Conservation (phyloP, 2,888 invertebrate genomes). For the Lepidonotus clava region DNA sequence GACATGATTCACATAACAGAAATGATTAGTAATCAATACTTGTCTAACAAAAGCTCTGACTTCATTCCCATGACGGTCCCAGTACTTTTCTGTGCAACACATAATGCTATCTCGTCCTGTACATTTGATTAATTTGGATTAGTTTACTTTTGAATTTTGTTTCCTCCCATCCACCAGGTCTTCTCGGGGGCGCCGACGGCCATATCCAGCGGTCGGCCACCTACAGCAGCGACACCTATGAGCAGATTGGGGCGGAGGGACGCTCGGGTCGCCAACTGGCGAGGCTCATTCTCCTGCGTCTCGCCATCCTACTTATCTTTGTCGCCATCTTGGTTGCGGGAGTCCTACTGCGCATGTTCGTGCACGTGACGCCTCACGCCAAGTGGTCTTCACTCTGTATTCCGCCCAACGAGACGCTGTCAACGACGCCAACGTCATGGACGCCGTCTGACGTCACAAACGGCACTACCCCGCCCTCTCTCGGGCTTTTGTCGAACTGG, state of each 20-base stretch:
- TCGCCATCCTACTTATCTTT: conserved; percentile 18
- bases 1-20: too few species aligned
- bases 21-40: too few species aligned
- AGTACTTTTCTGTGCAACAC: too few species aligned
- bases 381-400: conserved; percentile 33
- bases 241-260: conserved; percentile 10
- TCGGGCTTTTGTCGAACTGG: background rate
- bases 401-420: conserved; percentile 35
- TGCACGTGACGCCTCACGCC: conserved; percentile 15
- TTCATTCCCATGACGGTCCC: too few species aligned
- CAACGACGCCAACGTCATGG: background rate
- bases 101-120: too few species aligned
- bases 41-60: too few species aligned
- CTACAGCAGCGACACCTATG: conserved; percentile 10
- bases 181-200: background rate
- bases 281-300: conserved; percentile 8
- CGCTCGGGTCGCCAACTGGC: background rate
- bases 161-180: background rate
- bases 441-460: too few species aligned
- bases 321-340: conserved; percentile 31
- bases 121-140: too few species aligned
- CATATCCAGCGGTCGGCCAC: background rate
- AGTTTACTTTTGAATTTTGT: too few species aligned
- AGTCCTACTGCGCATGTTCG: conserved; percentile 11
- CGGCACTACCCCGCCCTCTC: background rate